Base-by-base conservation (phyloP, 2,888 invertebrate species). In the Cyrtodaria siliqua region DNA sequence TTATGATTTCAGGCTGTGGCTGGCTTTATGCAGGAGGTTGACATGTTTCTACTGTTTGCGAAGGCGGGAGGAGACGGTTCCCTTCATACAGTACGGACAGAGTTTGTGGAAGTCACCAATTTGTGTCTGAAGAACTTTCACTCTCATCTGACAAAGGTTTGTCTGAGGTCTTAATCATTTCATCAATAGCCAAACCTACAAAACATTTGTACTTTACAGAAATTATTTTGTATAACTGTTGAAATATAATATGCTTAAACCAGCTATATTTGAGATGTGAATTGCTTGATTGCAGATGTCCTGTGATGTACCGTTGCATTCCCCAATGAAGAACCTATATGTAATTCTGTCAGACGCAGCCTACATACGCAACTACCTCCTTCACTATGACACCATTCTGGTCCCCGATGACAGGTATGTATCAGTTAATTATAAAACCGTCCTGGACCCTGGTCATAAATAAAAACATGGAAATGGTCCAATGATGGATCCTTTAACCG, bases 321-420 rank as follows among this genome's bases (percentile, higher is more conserved):
- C 87, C 24, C 82, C 86, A 8, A 73, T 87, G 64, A 86, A 85
- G 61, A 81, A 83, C 49, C 72, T 91, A 40, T 89, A 90, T 68
- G 72, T 86, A n/a, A 79, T 89, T 16, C 68, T 91, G 66, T 88
- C 91, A 16, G 89, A 85, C 75, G 86, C 87, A 40, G 89, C 87
- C 3, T 90, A 87, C 74, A 88, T 90, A 49, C 79, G 88, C 24
- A 91, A 91, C 70, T 87, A 88, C 64, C 71, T 91, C 24, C 82
- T 85, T 3, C 87, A 90, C 68, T 89, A 85, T 70, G 90, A 91
- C 59, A 85, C 82, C 3, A 82, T 90, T 4, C 84, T 91, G 2
- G 81, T 86, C 49, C 73, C 79, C 14, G 89, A 89, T 24, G 87
- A 88, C 40, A 85, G 87, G 89, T 89, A 63, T 55, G 75, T 79